Base-by-base conservation (phyloP, 2,113 vertebrate genomes). In the Acinonyx jubatus region DNA sequence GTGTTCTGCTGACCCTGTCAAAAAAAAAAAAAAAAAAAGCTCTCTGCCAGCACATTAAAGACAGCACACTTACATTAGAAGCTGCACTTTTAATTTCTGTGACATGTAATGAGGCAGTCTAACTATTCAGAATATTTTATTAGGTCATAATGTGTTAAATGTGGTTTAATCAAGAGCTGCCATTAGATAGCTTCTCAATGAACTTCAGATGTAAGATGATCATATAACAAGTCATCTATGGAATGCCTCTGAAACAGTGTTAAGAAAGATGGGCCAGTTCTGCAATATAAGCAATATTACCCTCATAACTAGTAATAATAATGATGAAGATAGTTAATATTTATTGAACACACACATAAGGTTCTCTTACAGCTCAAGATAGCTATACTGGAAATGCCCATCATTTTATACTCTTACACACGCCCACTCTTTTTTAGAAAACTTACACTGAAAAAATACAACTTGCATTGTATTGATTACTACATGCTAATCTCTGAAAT, bases 41-140 rank as follows among this genome's bases (percentile, higher is more conserved):
- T 95, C 95, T 92, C 88, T 92, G 13, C 55, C 65, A 92, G 61
- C 48, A 80, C 36, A 91, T 73, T 90, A 96, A 97, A 52, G 50
- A 94, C 23, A 87, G 73, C 48, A 79, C 68, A 91, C 63, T 95
- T 86, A 79, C 66, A 96, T 92, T 61, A 90, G 88, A 96, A 92
- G 88, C 96, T 90, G n/a, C 45, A 50, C 41, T 97, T 97, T 94
- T 97, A 96, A 98, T 97, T 89, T 97, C 95, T 81, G 66, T 95
- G 95, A 84, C 84, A 91, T 88, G 41, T 92, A 97, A 97, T 96
- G 88, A 97, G 80, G 80, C 83, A 85, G 7, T 95, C 79, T 97
- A 81, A 94, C 87, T 73, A 78, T 65, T 69, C 69, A 73, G 84
- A 94, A 81, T 97, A 94, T 96, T 97, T 96, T 95, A 97, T 90